These are phyloP conservation scores for Leptinotarsa defecta DNA, from an alignment of 1,140 invertebrate species.

Conservation along the genomic window DNA sequence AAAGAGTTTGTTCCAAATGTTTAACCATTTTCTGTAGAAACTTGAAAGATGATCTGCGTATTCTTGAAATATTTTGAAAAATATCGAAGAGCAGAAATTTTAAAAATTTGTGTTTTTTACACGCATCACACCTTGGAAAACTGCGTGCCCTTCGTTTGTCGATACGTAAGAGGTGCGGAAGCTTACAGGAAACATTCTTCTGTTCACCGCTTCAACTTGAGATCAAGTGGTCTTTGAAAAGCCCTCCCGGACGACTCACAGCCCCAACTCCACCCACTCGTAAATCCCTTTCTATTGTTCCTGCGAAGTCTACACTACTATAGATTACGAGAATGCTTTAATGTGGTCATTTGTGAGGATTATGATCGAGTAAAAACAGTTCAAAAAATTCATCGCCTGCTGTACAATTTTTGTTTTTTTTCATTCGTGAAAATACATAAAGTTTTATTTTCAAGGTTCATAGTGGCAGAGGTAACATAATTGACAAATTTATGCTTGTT, in stretches of 20 bases:
- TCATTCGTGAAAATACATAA: no score
- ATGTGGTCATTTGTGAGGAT: not conserved
- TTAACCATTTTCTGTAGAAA: no score
- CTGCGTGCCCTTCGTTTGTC: slow-evolving; percentile 4
- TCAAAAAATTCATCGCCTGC: not conserved
- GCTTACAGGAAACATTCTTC: slow-evolving; percentile 23
- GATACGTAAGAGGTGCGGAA: slow-evolving; percentile 19
- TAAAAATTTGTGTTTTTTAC: not conserved
- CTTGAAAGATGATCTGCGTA: no score
- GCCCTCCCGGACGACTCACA: slow-evolving; percentile 15
- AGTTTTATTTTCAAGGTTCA: no score
- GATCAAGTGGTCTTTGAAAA: slow-evolving; percentile 22
- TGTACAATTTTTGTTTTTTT: no score
- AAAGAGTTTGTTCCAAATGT: no score
- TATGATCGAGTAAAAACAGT: not conserved
- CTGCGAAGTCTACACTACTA: not conserved
- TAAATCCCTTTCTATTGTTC: slow-evolving; percentile 6
- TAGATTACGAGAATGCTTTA: not conserved
- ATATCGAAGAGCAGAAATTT: not conserved
- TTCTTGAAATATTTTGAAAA: no score
- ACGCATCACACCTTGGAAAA: not conserved
- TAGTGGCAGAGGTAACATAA: no score
- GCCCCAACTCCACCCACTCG: slow-evolving; percentile 4
- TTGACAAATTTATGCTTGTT: no score
- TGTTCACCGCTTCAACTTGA: slow-evolving; percentile 9